These are phyloP conservation scores for Stichopus horrens DNA, from an alignment of 53 echinoderm and acorn worm genomes.

Conservation along the genomic window DNA sequence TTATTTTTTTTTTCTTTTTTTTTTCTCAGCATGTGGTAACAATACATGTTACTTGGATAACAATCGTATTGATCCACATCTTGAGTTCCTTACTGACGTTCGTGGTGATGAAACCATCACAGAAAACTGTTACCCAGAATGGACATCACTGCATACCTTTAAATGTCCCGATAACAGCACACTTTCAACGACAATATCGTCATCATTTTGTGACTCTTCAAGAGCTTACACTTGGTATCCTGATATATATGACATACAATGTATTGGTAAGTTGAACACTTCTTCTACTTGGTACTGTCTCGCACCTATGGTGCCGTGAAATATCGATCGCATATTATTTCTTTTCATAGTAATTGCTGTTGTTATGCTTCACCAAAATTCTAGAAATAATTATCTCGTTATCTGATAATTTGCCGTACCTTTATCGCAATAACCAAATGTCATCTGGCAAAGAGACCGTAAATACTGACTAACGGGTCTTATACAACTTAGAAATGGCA, in stretches of 20 bases:
- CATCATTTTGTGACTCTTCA: not conserved
- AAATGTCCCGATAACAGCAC: not conserved
- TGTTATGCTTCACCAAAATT: too few relatives aligned
- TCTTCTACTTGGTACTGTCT: too few relatives aligned
- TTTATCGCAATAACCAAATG: too few relatives aligned
- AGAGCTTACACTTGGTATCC: not conserved
- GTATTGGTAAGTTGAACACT: not conserved
- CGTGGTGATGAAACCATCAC: not conserved
- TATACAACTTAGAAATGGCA: too few relatives aligned
- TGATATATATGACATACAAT: not conserved
- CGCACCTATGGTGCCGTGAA: too few relatives aligned
- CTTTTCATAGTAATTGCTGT: too few relatives aligned
- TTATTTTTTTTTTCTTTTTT: not conserved
- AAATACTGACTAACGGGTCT: too few relatives aligned
- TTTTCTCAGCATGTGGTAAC: not conserved
- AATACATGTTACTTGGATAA: not conserved
- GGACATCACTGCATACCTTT: not conserved
- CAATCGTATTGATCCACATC: not conserved
- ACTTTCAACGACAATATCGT: not conserved
- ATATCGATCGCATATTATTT: too few relatives aligned
- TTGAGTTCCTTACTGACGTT: not conserved
- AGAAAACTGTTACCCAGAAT: conserved; percentile 10
- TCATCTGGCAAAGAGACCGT: too few relatives aligned
- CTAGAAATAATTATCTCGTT: too few relatives aligned
- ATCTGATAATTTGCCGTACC: too few relatives aligned